Percentiles rank a stretch among this genome's conserved stretches.
Conservation (phyloP, 2,113 vertebrate species). For the Cariama cristata region DNA sequence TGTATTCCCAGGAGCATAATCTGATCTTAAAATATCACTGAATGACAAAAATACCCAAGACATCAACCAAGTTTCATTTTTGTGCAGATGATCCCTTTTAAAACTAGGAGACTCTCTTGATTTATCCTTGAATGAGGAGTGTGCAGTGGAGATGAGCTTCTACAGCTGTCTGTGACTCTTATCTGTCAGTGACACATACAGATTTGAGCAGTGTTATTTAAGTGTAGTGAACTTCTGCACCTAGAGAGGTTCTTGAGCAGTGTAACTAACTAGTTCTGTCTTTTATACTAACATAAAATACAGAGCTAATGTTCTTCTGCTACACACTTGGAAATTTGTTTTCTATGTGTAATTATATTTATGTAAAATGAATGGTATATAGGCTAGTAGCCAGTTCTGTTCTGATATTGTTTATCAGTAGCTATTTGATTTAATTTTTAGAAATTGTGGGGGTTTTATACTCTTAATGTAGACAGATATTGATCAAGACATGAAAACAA, state of each 20-base stretch:
- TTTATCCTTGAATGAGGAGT: background rate
- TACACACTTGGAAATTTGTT: background rate
- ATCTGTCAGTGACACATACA: background rate
- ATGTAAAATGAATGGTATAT: background rate
- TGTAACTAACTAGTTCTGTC: background rate
- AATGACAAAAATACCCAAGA: background rate
- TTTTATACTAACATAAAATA: background rate
- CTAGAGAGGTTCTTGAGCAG: background rate
- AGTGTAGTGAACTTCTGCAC: background rate
- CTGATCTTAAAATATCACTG: background rate
- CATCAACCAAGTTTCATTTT: background rate
- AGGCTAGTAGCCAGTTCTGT: background rate
- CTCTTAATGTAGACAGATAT: background rate
- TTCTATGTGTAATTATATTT: background rate
- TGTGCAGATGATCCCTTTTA: background rate
- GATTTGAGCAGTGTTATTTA: constrained; percentile 5
- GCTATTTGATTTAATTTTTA: background rate
- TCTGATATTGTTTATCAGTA: background rate
- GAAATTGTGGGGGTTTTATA: background rate
- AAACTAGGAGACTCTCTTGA: background rate
- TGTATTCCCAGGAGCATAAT: background rate
- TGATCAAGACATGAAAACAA: background rate
- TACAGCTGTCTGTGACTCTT: background rate
- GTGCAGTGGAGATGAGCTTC: background rate
- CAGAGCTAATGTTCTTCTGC: background rate